Conservation (phyloP, 1,140 invertebrate species). For the Rhizoglyphus robini region DNA sequence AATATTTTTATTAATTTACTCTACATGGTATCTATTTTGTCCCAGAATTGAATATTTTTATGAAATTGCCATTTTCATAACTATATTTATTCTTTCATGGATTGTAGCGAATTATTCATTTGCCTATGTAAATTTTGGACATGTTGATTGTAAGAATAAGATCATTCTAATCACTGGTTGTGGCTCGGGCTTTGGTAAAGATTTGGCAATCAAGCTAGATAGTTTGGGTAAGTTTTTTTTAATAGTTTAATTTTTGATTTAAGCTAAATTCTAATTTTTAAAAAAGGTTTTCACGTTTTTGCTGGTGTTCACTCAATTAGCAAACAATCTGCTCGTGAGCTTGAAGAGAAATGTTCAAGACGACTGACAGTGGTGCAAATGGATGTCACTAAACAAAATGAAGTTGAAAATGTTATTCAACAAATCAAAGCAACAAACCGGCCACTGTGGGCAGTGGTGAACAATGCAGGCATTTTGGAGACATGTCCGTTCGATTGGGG, state of each 20-base stretch:
- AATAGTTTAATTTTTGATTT: no score
- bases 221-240: no score
- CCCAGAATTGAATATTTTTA: no score
- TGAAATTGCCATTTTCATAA: no score
- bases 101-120: no score
- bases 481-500: slow-evolving; percentile 40
- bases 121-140: no score
- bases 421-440: slow-evolving; percentile 1
- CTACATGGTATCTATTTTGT: no score
- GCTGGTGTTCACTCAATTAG: slow-evolving; percentile 37
- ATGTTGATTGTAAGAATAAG: slow-evolving; percentile 10
- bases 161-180: slow-evolving; percentile 35
- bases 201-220: slow-evolving; percentile 35
- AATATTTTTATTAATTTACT: no score
- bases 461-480: slow-evolving; percentile 54
- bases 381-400: slow-evolving; percentile 33
- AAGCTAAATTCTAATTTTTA: no score
- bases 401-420: slow-evolving; percentile 18
- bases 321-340: slow-evolving; percentile 29
- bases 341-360: slow-evolving; percentile 21
- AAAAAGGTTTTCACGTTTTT: slow-evolving; percentile 38
- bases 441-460: slow-evolving; percentile 70
- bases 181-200: slow-evolving; percentile 38
- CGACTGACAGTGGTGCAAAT: slow-evolving; percentile 31
- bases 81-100: no score